phyloP scores from a whole-genome alignment of 2,113 vertebrate genomes.

The Sturnus vulgaris region DNA sequence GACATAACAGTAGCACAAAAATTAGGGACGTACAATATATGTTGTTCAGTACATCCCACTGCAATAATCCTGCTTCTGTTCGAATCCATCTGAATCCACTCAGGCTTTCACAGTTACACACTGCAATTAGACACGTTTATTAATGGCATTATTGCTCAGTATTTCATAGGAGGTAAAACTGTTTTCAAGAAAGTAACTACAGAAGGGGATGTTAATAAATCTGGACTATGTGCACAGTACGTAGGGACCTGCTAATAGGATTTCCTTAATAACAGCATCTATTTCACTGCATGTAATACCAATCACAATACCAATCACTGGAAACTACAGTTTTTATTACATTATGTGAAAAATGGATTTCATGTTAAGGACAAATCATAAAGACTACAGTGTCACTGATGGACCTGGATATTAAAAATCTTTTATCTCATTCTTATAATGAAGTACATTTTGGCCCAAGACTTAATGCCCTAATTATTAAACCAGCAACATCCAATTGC shows the following conservation, averaged over 20 bases:
- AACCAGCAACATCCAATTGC: neutral
- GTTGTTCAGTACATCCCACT: neutral
- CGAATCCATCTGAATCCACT: conserved; percentile 16
- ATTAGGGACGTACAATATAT: neutral
- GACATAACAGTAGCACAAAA: neutral
- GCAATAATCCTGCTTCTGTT: conserved; percentile 54
- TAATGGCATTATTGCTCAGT: conserved; percentile 62
- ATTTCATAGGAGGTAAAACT: conserved; percentile 65
- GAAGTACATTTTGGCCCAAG: neutral
- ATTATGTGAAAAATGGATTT: conserved; percentile 61
- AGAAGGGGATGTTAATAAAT: conserved; percentile 65
- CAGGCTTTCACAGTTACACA: conserved; percentile 51
- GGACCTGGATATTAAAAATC: neutral
- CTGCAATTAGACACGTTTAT: conserved; percentile 69
- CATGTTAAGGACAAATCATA: neutral
- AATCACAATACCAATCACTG: conserved; percentile 59
- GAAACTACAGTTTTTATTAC: conserved; percentile 40
- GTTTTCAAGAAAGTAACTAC: conserved; percentile 64
- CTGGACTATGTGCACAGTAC: conserved; percentile 19
- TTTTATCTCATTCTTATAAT: neutral
- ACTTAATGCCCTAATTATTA: neutral
- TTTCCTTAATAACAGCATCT: conserved; percentile 73
- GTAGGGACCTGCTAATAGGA: conserved; percentile 66
- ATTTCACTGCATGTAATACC: conserved; percentile 41
- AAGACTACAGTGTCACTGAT: neutral